Conservation (phyloP, 2,113 vertebrate species). For the Mirounga angustirostris region DNA sequence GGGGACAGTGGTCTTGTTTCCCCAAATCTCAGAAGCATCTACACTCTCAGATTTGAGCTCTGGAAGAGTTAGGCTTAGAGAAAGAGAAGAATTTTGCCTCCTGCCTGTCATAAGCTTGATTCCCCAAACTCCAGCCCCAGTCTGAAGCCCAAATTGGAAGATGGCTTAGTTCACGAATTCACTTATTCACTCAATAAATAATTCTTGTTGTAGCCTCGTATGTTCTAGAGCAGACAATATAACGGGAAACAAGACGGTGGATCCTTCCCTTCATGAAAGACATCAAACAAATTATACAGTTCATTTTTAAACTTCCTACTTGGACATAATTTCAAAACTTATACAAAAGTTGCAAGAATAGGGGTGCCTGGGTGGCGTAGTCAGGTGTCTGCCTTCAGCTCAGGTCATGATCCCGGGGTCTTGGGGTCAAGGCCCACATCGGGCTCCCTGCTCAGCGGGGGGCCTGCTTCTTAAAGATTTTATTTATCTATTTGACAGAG, state of each 20-base stretch:
- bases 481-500: background rate
- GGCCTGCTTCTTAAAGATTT: background rate
- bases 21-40: background rate
- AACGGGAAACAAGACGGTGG: background rate
- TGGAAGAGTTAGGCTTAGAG: background rate
- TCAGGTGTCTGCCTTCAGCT: background rate
- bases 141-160: background rate
- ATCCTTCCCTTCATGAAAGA: background rate
- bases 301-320: background rate
- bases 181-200: background rate
- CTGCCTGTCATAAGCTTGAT: background rate
- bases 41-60: background rate
- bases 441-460: too few relatives aligned
- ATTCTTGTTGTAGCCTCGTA: background rate
- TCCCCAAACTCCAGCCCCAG: background rate
- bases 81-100: background rate
- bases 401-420: too few relatives aligned
- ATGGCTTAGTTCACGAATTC: background rate
- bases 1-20: background rate
- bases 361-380: background rate
- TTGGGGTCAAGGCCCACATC: too few relatives aligned
- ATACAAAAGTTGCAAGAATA: background rate
- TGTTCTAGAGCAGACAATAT: background rate
- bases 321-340: background rate
- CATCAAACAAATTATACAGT: background rate